Evolutionary conservation across 2,113 vertebrate genomes (phyloP).

Genomic region (Catharus minimus): DNA sequence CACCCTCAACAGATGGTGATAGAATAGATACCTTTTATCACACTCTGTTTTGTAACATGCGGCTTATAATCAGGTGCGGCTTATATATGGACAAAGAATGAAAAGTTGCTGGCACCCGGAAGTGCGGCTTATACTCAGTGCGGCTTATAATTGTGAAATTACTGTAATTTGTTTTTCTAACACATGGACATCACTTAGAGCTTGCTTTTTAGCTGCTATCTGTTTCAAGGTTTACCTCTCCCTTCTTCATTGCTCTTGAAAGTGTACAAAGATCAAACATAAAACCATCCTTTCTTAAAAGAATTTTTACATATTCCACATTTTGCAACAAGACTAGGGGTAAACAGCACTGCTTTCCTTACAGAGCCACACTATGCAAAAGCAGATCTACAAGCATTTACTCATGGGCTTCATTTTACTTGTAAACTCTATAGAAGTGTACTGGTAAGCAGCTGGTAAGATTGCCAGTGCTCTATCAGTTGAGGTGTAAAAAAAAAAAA

Average conservation of each 20-base stretch:
- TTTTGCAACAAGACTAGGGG: background rate
- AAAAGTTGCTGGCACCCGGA: no score
- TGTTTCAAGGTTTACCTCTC: background rate
- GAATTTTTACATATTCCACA: background rate
- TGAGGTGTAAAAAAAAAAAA: background rate
- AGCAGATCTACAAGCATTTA: background rate
- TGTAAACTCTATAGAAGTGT: background rate
- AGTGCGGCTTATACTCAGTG: no score
- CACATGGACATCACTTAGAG: background rate
- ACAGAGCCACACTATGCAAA: background rate
- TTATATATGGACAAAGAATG: no score
- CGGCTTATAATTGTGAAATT: no score
- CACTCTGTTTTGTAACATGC: no score
- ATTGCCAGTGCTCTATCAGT: fast-evolving
- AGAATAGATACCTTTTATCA: no score
- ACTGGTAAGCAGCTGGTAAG: background rate
- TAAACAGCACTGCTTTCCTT: background rate
- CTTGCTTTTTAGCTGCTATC: background rate
- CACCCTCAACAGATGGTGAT: no score
- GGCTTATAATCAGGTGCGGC: no score
- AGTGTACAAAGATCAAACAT: background rate
- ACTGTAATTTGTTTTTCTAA: background rate
- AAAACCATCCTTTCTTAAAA: background rate
- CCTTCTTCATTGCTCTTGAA: background rate
- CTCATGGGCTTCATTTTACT: background rate